Evolutionary conservation across 2,113 vertebrate genomes (phyloP).

Genomic region (Heterotis niloticus): DNA sequence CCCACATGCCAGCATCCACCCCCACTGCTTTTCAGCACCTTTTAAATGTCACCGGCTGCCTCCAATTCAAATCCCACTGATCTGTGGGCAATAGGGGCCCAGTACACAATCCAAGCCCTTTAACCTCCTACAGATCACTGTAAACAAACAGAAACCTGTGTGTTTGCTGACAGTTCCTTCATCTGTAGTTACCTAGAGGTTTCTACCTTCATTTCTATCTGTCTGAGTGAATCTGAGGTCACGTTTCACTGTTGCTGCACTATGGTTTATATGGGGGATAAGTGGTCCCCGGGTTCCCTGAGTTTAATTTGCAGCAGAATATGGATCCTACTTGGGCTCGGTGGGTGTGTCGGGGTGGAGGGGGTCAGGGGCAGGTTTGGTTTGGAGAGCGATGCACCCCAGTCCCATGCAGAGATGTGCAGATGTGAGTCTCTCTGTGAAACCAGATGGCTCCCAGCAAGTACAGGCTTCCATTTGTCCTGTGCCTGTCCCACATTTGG

Average conservation of each 20-base stretch:
- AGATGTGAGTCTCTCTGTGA: constrained; percentile 13
- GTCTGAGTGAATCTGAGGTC: no score
- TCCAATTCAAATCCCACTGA: constrained; percentile 38
- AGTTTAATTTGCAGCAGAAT: neutral
- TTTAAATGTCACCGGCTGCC: constrained; percentile 52
- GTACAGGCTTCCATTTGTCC: neutral
- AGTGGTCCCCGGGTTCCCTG: no score
- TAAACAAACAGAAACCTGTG: constrained; percentile 24
- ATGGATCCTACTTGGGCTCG: neutral
- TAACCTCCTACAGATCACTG: constrained; percentile 47
- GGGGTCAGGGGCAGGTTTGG: neutral
- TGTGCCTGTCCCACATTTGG: neutral
- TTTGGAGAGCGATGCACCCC: neutral
- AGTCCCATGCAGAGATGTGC: constrained; percentile 10
- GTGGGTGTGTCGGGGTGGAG: no score
- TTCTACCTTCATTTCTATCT: no score
- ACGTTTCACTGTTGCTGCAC: no score
- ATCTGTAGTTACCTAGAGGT: no score
- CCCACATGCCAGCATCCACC: neutral
- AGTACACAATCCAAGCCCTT: constrained; percentile 50
- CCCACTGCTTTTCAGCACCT: constrained; percentile 34
- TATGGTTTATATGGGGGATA: no score
- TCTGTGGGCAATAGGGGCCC: neutral
- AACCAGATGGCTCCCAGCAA: constrained; percentile 16
- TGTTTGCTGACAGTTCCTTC: no score